Percentiles rank a stretch among this genome's conserved stretches.
Conservation (phyloP, 2,113 vertebrate species). For the Struthio camelus region DNA sequence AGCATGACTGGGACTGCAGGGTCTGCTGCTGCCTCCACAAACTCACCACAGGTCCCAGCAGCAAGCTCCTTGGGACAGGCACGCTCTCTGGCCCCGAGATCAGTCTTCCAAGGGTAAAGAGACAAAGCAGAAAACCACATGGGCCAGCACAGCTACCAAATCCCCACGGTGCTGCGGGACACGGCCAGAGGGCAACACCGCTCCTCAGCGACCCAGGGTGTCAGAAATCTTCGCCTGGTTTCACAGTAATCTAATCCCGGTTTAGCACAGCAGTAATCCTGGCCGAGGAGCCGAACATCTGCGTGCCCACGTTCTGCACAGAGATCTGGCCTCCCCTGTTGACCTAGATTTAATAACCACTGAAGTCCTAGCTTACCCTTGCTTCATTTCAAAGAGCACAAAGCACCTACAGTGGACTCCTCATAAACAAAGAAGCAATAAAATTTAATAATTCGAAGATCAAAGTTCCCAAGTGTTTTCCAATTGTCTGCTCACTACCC, state of each 20-base stretch:
- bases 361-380: rapidly evolving
- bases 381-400: rapidly evolving
- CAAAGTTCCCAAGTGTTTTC: not conserved
- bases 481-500: not conserved
- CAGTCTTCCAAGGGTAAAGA: too few relatives aligned
- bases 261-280: not conserved
- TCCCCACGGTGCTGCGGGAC: too few relatives aligned
- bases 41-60: too few relatives aligned
- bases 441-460: not conserved
- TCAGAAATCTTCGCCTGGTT: not conserved
- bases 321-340: not conserved
- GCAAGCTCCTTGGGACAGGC: too few relatives aligned
- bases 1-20: too few relatives aligned
- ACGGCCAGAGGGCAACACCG: too few relatives aligned
- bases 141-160: too few relatives aligned
- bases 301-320: not conserved
- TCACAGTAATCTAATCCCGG: not conserved
- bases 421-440: not conserved
- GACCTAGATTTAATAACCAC: not conserved
- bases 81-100: not conserved
- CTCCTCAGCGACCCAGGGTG: not conserved
- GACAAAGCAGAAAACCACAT: not conserved
- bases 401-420: rapidly evolving
- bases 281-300: not conserved
- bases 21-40: too few relatives aligned